Conservation (phyloP, 2,113 vertebrate genomes). For the Pterocles orientalis region DNA sequence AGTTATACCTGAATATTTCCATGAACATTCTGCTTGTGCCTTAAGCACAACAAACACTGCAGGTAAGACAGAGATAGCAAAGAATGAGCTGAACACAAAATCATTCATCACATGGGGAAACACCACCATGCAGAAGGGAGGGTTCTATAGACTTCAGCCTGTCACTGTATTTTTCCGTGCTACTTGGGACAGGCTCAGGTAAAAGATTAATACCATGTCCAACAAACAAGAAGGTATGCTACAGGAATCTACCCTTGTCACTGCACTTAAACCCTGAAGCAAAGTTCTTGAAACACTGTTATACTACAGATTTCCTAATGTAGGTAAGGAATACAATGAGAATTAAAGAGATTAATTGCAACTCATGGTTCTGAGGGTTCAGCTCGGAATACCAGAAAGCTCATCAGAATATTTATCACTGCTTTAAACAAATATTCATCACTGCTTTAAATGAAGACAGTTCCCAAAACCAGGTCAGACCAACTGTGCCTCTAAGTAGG, state of each 20-base stretch:
- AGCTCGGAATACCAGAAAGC: not conserved
- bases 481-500: not conserved
- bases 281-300: not conserved
- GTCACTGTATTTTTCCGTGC: not conserved
- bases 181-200: not conserved
- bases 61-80: slow-evolving; percentile 32
- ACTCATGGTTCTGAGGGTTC: not conserved
- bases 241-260: not conserved
- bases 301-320: not conserved
- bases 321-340: not conserved
- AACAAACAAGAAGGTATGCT: not conserved
- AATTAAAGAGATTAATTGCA: not conserved
- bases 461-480: not conserved
- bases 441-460: not conserved
- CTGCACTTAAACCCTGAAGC: not conserved
- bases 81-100: slow-evolving; percentile 37
- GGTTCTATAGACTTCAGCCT: not conserved
- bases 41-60: slow-evolving; percentile 55
- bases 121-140: slow-evolving; percentile 1
- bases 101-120: slow-evolving; percentile 47
- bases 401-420: not conserved
- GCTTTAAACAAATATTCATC: not conserved
- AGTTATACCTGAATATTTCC: slow-evolving; percentile 65
- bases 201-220: not conserved
- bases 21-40: slow-evolving; percentile 27